A percentile compares a stretch with the other conserved stretches of the same genome.
phyloP scores from a whole-genome alignment of 2,797 vertebrate genomes.

The Siniperca scherzeri region DNA sequence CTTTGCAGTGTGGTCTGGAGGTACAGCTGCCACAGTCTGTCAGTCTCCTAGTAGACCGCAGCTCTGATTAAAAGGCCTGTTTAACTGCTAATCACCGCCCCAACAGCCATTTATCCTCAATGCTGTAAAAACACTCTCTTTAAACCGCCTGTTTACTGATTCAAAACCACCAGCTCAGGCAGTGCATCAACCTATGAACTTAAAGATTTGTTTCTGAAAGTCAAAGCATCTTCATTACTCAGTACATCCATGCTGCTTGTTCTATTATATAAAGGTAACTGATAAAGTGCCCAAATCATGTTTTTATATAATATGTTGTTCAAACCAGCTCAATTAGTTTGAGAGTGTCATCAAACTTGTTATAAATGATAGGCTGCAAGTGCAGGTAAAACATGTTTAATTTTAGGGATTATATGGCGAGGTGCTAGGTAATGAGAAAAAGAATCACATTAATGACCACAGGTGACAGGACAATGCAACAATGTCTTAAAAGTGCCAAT shows the following conservation, averaged over 20 bases:
- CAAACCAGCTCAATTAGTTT: conserved; percentile 18
- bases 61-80: conserved; percentile 68
- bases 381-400: conserved; percentile 10
- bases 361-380: conserved; percentile 9
- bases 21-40: conserved; percentile 65
- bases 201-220: conserved; percentile 1
- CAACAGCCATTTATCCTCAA: conserved; percentile 51
- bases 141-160: conserved; percentile 60
- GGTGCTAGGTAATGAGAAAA: neutral
- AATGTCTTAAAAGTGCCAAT: neutral
- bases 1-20: conserved; percentile 51
- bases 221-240: neutral
- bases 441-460: conserved; percentile 6
- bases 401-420: neutral
- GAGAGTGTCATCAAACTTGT: conserved; percentile 19
- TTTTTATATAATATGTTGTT: neutral
- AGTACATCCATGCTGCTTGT: neutral
- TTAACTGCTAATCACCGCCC: conserved; percentile 60
- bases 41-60: conserved; percentile 65
- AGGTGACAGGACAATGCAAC: neutral
- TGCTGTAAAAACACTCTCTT: conserved; percentile 41
- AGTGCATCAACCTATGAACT: conserved; percentile 13
- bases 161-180: conserved; percentile 25
- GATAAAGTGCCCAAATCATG: neutral
- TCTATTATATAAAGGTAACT: neutral